Conservation (phyloP, 2,888 invertebrate genomes). For the Loripinus fragilis region DNA sequence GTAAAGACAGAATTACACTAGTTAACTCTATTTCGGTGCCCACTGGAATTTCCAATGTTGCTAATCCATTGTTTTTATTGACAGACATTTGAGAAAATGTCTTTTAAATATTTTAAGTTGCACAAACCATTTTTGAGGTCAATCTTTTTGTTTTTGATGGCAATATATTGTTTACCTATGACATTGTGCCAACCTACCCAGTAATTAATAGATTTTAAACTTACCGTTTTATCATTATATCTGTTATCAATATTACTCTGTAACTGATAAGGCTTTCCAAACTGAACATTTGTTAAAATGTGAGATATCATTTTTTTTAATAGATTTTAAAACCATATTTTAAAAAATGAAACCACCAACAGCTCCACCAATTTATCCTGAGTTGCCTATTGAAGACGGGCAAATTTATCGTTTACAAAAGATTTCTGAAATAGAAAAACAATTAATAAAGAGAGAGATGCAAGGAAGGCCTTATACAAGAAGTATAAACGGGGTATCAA, state of each 20-base stretch:
- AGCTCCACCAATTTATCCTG: conserved; percentile 46
- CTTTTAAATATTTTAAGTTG: no score
- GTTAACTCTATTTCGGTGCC: no score
- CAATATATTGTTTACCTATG: neutral
- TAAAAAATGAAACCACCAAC: conserved; percentile 47
- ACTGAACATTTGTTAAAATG: neutral
- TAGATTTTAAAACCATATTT: neutral
- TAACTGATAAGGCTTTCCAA: conserved; percentile 2
- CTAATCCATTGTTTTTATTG: no score
- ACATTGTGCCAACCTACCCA: conserved; percentile 3
- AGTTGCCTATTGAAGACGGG: conserved; percentile 35
- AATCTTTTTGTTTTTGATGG: neutral
- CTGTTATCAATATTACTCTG: neutral
- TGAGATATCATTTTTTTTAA: neutral
- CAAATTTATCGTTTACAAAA: conserved; percentile 49
- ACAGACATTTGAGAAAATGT: no score
- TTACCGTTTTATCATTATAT: neutral
- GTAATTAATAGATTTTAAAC: neutral
- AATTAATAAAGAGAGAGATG: conserved; percentile 26
- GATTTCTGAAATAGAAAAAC: conserved; percentile 35
- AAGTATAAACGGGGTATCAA: conserved; percentile 49
- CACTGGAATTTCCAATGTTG: no score
- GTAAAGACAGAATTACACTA: no score
- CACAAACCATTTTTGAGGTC: no score
- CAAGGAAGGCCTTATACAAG: conserved; percentile 32